Conservation (phyloP, 2,888 invertebrate genomes). For the Cacoxenus indagator region DNA sequence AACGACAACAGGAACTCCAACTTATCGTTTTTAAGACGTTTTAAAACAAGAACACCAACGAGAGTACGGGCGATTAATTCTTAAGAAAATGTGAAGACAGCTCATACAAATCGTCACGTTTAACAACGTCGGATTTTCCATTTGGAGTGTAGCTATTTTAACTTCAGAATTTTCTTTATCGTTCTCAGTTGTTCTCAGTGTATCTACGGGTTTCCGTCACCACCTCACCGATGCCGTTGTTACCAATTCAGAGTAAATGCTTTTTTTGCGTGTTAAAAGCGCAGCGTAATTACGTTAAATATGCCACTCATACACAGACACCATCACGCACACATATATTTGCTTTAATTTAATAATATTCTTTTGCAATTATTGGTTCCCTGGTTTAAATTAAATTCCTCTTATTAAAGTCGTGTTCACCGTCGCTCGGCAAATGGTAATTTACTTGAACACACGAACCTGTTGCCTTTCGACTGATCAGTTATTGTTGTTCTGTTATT, state of each 20-base stretch:
- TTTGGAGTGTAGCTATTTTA: neutral
- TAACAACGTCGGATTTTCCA: too few species aligned
- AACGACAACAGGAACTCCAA: too few species aligned
- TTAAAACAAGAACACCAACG: too few species aligned
- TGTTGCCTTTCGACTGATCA: constrained; percentile 3
- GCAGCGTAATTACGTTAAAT: constrained; percentile 18
- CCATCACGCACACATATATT: neutral
- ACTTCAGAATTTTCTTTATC: neutral
- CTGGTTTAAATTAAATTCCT: constrained; percentile 33
- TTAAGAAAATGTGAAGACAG: too few species aligned
- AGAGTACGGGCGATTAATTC: too few species aligned
- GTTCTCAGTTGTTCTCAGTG: neutral
- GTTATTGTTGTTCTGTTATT: constrained; percentile 18
- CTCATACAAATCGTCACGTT: too few species aligned
- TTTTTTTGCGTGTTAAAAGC: constrained; percentile 45
- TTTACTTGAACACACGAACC: too few species aligned
- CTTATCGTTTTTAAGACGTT: too few species aligned
- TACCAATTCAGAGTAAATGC: constrained; percentile 45
- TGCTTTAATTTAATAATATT: neutral
- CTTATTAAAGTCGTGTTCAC: constrained; percentile 31
- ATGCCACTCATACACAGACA: neutral
- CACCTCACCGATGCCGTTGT: constrained; percentile 26
- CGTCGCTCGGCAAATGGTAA: too few species aligned
- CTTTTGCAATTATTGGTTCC: constrained; percentile 45
- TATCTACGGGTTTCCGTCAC: constrained; percentile 15